Percentiles rank a stretch among this genome's conserved stretches.
Conservation (phyloP, 2,113 vertebrate genomes). For the Lophochroa leadbeateri region DNA sequence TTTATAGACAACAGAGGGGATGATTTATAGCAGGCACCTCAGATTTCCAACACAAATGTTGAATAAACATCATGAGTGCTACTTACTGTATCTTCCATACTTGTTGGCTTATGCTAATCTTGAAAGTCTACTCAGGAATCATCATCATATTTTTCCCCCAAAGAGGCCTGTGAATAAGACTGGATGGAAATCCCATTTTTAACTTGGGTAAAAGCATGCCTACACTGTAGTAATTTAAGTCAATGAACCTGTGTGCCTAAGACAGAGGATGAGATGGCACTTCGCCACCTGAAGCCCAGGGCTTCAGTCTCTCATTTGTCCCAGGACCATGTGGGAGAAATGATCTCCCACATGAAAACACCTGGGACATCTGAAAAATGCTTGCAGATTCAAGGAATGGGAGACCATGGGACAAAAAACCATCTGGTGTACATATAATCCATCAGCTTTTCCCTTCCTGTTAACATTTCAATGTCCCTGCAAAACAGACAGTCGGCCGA, state of each 20-base stretch:
- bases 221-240: background rate
- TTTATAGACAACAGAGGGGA: background rate
- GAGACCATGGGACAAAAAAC: background rate
- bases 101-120: background rate
- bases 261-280: background rate
- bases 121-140: background rate
- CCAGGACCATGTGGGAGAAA: background rate
- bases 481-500: background rate
- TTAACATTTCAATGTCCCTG: background rate
- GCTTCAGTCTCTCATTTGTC: background rate
- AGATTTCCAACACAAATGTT: background rate
- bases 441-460: background rate
- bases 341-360: background rate
- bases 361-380: background rate
- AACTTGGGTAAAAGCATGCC: background rate
- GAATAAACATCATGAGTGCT: background rate
- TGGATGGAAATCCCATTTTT: background rate
- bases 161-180: fast-evolving
- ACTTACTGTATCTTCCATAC: background rate
- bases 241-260: background rate
- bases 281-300: background rate
- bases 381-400: background rate
- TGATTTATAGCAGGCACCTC: background rate
- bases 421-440: background rate
- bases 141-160: background rate